phyloP scores from a whole-genome alignment of 2,797 vertebrate genomes.

The Alauda arvensis region DNA sequence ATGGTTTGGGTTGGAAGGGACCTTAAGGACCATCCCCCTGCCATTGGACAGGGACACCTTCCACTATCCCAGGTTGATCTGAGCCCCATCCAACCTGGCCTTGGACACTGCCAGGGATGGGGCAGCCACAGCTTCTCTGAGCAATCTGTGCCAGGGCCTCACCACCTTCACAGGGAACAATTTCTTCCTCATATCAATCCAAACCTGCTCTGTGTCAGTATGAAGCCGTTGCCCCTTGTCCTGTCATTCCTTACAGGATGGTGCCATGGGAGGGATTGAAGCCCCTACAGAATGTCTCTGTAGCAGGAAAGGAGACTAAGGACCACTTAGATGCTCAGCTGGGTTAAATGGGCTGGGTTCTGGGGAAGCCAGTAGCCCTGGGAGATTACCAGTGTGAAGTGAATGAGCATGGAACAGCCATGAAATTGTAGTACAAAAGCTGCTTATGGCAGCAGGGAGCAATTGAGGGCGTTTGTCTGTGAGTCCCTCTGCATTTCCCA shows the following conservation, averaged over 20 bases:
- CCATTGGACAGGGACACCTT: neutral
- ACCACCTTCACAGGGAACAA: fast-evolving
- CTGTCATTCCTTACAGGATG: neutral
- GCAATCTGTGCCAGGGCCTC: neutral
- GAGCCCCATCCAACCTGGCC: fast-evolving
- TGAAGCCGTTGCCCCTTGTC: neutral
- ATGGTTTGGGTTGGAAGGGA: neutral
- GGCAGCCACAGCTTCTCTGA: neutral
- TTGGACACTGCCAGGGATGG: fast-evolving
- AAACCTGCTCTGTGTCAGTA: fast-evolving
- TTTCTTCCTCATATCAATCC: fast-evolving
- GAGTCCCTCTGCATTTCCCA: neutral
- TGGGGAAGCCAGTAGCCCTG: neutral
- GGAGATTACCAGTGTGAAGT: neutral
- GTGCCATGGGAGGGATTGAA: neutral
- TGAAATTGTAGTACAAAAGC: constrained; percentile 36
- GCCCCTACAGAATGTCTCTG: neutral
- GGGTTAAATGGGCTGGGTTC: neutral
- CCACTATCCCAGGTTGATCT: fast-evolving
- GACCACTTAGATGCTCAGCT: neutral
- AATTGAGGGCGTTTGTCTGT: constrained; percentile 22
- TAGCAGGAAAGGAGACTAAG: neutral
- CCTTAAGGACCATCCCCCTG: too few species aligned
- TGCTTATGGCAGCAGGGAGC: constrained; percentile 27
- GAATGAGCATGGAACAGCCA: neutral